Base-by-base conservation (phyloP, 2,888 invertebrate genomes). In the Thymelicus acteon region DNA sequence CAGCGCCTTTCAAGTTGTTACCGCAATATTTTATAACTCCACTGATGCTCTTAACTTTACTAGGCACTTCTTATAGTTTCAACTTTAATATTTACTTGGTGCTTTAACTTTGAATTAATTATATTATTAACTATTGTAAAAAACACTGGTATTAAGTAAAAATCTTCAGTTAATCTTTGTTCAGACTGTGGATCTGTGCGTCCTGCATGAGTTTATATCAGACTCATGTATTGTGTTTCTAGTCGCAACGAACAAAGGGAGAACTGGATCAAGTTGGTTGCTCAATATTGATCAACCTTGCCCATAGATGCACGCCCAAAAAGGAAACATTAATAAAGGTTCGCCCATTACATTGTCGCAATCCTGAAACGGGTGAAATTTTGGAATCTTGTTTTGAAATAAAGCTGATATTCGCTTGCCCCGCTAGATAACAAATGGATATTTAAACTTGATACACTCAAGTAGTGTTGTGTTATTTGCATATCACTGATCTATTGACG, bases 171-270 rank as follows among this genome's bases (percentile, higher is more conserved):
- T 10, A 68, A 63, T 57, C 54, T 63, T 61, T 57, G 75, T 76
- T 68, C 73, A 74, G 77, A 89, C 86, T 89, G 87, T 78, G 72
- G 71, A 74, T 58, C 67, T 60, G 72, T 64, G 74, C 75, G 73
- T 39, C 73, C 77, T 78, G 63, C 78, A 73, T 77, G 80, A 80
- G 79, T 82, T 83, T 89, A 86, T 89, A 88, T 85, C 81, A 74
- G 79, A 78, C 77, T 66, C 78, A 75, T 70, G 72, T 73, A 78
- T 81, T 82, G 80, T 82, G 75, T 68, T 12, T 47, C 68, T 73
- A 64, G 57, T 47, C 47, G 48, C 71, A 75, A 71, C 61, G 61
- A 61, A 83, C 82, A 82, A 84, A 85, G 80, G 80, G 78, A 71
- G 31, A 84, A 82, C 84, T 79, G 82, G 86, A 76, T 85, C 69